Evolutionary conservation across 1,140 invertebrate species (phyloP), one percentile per base, ranked within the genome.

Genomic region (Halotydeus destructor): DNA sequence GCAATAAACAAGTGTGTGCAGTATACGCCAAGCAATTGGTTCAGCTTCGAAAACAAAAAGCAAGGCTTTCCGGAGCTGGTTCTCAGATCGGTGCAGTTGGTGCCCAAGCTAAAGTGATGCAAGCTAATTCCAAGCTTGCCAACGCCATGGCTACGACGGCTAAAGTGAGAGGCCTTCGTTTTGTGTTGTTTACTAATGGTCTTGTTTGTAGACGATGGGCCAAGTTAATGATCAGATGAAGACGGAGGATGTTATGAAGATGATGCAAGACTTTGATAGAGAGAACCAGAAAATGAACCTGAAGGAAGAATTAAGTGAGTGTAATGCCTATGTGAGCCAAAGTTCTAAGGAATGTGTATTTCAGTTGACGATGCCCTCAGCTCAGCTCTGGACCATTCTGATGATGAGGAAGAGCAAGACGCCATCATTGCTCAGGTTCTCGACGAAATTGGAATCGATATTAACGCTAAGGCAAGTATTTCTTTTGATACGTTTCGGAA

Each of bases 401-500:
- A 75, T 9, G 84, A 91, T 62, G 84, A 91, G 61, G 76, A 80
- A 47, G 83, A 88, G 65, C 69, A 73, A 55, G 77, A 86, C 53
- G 71, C 72, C 34, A 73, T 91, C 63, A 74, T 93, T 3, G 75
- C 69, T 52, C 69, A 86, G 64, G 81, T 93, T 8, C 63, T 93
- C 5, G 85, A 89, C 68, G 85, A 93, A 64, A 91, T 93, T 57
- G 85, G 84, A 44, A 91, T 93, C 63, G 85, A 91, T 63, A 76
- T 88, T 39, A 75, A 77, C 49, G 78, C 78, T 55, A 82, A 84
- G 68, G 77, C 83, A 52, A 49, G 52, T 43, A 19, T 21, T 16
- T 33, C 8, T 33, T 32, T 23, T 18, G 16, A 27, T 47, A 16
- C 4, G 5, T 16, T 16, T 33, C 12, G 12, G 19, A 5, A 16